Evolutionary conservation across 2,113 vertebrate species (phyloP), one percentile per base, ranked within the genome.

Genomic region (Xyliphius kryptos): DNA sequence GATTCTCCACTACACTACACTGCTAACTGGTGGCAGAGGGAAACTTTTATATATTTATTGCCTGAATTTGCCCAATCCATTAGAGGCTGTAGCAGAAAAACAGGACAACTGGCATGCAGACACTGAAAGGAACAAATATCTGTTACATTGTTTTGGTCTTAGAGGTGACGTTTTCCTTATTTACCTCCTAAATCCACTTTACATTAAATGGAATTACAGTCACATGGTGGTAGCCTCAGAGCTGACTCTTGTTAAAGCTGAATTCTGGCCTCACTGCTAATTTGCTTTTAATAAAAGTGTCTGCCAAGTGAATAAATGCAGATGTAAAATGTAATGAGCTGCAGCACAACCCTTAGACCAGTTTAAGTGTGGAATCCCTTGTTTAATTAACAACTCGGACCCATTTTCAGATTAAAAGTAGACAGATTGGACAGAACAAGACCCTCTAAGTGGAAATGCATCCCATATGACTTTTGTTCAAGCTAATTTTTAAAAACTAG

Each of bases 371-470:
- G 40, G 21, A 38, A 19, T 4, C 6, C 22, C 21, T 60, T 48
- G 57, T 48, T 48, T 48, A 48, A 48, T 48, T 60, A 49, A 60
- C 22, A 48, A 37, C 43, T 16, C 56, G 36, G 46, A 22, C 36
- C 19, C 43, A 38, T 57, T 62, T 57, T 56, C 2, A n/a, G 44
- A 56, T 54, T 47, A 37, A 52, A 62, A 48, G 7, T 21, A 44
- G 64, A 63, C 49, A 59, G 59, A 63, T 59, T 49, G 60, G 53
- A 58, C 55, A 67, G 47, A 40, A 15, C 44, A 51, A 32, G 16
- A 47, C 40, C 52, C 61, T 43, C 22, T 13, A 44, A 56, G 49
- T 58, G 56, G 26, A 22, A 22, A 46, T 59, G 38, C 47, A 58
- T 57, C n/a, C 63, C 54, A 53, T 58, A 40, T 41, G 15, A 62